These are phyloP conservation scores for Leptinotarsa undecemlineata DNA, from an alignment of 1,140 invertebrate genomes.

Conservation along the genomic window DNA sequence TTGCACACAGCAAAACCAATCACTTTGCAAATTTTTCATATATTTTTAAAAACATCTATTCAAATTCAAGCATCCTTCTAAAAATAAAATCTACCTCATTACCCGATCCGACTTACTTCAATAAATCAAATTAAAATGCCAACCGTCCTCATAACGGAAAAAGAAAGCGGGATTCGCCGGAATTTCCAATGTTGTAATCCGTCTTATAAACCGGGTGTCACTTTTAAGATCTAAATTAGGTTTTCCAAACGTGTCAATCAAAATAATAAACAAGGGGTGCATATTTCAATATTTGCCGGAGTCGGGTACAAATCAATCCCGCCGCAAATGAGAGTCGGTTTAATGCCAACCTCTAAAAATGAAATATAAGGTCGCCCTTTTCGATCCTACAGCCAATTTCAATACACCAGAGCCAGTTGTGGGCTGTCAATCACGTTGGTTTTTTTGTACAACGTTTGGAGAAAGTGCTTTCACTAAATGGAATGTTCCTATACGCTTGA, in stretches of 20 bases:
- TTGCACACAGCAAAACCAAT: no score
- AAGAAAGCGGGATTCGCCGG: neutral
- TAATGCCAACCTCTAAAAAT: slow-evolving; percentile 34
- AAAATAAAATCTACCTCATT: neutral
- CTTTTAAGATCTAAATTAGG: slow-evolving; percentile 41
- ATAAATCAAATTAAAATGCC: slow-evolving; percentile 14
- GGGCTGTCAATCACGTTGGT: slow-evolving; percentile 4
- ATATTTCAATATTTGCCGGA: slow-evolving; percentile 53
- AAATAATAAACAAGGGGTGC: slow-evolving; percentile 54
- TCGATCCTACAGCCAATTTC: slow-evolving; percentile 1
- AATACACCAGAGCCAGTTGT: slow-evolving; percentile 10
- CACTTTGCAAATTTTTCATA: no score
- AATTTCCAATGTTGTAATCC: slow-evolving; percentile 24
- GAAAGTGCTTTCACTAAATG: neutral
- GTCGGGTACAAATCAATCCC: slow-evolving; percentile 44
- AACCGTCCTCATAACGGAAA: slow-evolving; percentile 10
- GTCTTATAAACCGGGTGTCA: slow-evolving; percentile 28
- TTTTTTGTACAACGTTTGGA: neutral
- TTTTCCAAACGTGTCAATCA: slow-evolving; percentile 50
- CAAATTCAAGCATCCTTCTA: no score
- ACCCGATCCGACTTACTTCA: neutral
- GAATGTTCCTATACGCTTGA: no score
- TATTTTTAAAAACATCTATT: no score
- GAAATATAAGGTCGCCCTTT: slow-evolving; percentile 25
- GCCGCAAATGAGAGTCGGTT: slow-evolving; percentile 33